These are phyloP conservation scores for Rhopalosiphum maidis DNA, from an alignment of 1,140 invertebrate genomes.

Conservation along the genomic window DNA sequence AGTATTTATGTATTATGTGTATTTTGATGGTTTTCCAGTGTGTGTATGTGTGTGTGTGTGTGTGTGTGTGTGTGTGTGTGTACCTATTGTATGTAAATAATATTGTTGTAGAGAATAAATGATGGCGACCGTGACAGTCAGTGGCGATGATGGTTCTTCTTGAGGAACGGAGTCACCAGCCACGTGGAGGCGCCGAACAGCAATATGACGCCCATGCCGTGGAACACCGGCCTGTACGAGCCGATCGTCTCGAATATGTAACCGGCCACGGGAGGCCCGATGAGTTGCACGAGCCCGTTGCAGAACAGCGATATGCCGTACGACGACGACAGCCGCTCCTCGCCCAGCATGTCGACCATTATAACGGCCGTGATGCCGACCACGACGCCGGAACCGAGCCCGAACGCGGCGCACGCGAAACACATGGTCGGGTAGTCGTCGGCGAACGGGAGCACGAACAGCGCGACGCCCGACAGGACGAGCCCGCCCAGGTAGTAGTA, in stretches of 20 bases:
- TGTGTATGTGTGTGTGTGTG: not conserved
- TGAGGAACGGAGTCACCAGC: slow-evolving; percentile 73
- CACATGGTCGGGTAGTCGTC: slow-evolving; percentile 67
- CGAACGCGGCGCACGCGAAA: slow-evolving; percentile 76
- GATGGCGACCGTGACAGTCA: not conserved
- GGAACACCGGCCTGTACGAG: slow-evolving; percentile 75
- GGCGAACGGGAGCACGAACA: slow-evolving; percentile 73
- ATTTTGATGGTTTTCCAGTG: not conserved
- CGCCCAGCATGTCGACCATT: slow-evolving; percentile 84
- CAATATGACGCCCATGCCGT: slow-evolving; percentile 75
- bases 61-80: not conserved
- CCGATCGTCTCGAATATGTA: slow-evolving; percentile 70
- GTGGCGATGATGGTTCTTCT: slow-evolving; percentile 14
- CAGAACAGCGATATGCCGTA: slow-evolving; percentile 85
- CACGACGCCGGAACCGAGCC: slow-evolving; percentile 83
- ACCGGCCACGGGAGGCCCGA: slow-evolving; percentile 81
- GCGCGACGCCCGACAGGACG: slow-evolving; percentile 75
- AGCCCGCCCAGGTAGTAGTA: slow-evolving; percentile 82
- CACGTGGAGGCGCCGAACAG: slow-evolving; percentile 76
- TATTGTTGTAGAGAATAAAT: not conserved
- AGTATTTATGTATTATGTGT: not conserved
- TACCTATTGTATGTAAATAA: not conserved
- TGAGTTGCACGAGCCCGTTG: slow-evolving; percentile 79
- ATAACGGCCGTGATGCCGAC: slow-evolving; percentile 84
- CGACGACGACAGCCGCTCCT: slow-evolving; percentile 80